Evolutionary conservation across 2,113 vertebrate species (phyloP).

Genomic region (Colistium nudipinnis): DNA sequence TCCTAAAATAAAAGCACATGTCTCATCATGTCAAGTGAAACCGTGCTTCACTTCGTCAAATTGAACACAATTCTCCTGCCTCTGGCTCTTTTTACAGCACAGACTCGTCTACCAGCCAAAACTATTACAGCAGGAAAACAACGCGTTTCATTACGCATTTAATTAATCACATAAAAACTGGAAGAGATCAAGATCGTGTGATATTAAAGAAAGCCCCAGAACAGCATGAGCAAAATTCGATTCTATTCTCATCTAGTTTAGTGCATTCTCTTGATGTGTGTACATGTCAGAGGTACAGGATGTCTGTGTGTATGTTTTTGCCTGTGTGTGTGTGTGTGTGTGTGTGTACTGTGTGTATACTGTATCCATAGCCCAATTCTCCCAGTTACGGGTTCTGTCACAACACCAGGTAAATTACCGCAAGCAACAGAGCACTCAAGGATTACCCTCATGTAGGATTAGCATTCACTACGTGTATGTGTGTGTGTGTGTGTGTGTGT

Average conservation of each 20-base stretch:
- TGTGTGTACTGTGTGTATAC: too few relatives aligned
- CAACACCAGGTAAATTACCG: constrained; percentile 71
- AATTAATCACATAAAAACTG: background rate
- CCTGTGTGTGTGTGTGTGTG: background rate
- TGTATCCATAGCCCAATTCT: constrained; percentile 46
- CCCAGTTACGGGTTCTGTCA: constrained; percentile 54
- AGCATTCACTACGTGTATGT: constrained; percentile 52
- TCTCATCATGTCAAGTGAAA: constrained; percentile 44
- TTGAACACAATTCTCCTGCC: constrained; percentile 17
- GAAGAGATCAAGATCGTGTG: background rate
- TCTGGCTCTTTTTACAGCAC: background rate
- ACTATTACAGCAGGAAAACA: background rate
- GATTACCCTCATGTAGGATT: constrained; percentile 76
- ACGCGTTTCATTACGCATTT: too few relatives aligned
- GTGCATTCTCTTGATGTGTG: background rate
- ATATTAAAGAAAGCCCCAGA: background rate
- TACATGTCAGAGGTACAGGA: constrained; percentile 11
- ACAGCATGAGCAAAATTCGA: too few relatives aligned
- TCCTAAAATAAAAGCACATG: constrained; percentile 34
- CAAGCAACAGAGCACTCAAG: constrained; percentile 72
- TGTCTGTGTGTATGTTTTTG: background rate
- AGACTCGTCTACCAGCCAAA: background rate
- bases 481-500: constrained; percentile 17
- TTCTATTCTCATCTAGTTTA: too few relatives aligned
- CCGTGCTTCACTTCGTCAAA: constrained; percentile 26